Evolutionary conservation across 2,797 vertebrate genomes (phyloP).

Genomic region (Sciaenops ocellatus): DNA sequence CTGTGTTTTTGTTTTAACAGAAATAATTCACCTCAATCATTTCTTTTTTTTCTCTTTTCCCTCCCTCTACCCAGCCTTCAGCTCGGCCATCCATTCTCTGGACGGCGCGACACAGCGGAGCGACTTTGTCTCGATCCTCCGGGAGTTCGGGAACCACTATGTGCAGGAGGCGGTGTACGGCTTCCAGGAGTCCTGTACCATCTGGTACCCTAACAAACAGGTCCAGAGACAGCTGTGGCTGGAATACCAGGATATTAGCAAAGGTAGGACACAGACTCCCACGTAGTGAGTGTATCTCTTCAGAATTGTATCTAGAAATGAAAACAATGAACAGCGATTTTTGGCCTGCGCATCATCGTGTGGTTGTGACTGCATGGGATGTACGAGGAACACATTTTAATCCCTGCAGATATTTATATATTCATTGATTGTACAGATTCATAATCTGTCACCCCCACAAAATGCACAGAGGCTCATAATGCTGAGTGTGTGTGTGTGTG

Average conservation of each 20-base stretch:
- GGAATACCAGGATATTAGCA: conserved; percentile 99
- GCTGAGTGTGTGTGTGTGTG: background rate
- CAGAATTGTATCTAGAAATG: background rate
- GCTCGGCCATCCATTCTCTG: conserved; percentile 94
- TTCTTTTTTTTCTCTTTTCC: background rate
- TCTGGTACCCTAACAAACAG: conserved; percentile 99
- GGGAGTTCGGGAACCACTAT: conserved; percentile 97
- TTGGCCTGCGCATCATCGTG: background rate
- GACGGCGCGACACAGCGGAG: conserved; percentile 93
- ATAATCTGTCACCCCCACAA: conserved; percentile 7
- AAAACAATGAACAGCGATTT: background rate
- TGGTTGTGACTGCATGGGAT: conserved; percentile 9
- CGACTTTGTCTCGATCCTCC: conserved; percentile 94
- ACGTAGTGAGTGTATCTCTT: background rate
- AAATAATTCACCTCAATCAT: background rate
- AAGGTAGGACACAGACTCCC: conserved; percentile 86
- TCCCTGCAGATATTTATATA: conserved; percentile 17
- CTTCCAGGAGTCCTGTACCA: conserved; percentile 97
- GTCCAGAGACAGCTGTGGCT: conserved; percentile 97
- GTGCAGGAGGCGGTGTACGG: conserved; percentile 97
- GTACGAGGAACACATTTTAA: conserved; percentile 3
- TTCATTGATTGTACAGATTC: conserved; percentile 7
- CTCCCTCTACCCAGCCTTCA: conserved; percentile 87
- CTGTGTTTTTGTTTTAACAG: background rate
- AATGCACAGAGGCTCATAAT: background rate